Base-by-base conservation (phyloP, 2,888 invertebrate genomes). In the Netelia inedita region DNA sequence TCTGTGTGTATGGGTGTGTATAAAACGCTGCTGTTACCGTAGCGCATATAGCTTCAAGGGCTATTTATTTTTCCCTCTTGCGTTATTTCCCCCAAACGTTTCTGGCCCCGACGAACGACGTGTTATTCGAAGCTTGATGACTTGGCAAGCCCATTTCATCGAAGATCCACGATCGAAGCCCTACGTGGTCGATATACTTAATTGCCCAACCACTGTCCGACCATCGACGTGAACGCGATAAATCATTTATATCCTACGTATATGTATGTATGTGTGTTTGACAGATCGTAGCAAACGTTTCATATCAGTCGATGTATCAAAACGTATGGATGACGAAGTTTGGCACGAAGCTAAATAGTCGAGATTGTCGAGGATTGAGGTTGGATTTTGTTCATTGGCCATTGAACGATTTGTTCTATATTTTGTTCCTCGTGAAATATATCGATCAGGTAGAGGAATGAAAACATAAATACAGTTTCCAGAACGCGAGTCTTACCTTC, bases 51-150 rank as follows among this genome's bases (percentile, higher is more conserved):
- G 19, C 71, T 68, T 35, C 19, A 79, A 71, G 59, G 68, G 82
- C 79, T 79, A 85, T 82, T 85, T 82, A 79, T 85, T 85, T 85
- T 66, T 65, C 79, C 75, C 79, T 72, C 71, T 76, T 68, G 76
- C 79, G 50, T 76, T 82, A 82, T 85, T 79, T 68, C 82, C 79
- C 81, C 65, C 16, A 59, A 85, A 72, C 75, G 75, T 82, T 85
- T 53, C 73, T 74, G 50, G 61, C 57, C 19, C 72, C 79, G 46
- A 23, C 50, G 35, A 75, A 82, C 74, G 78, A 82, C 82, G 65
- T 79, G 82, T 79, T 82, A 79, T 85, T 82, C 79, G 50, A 82
- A 14, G 79, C 82, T 61, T 71, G 85, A 82, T 85, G 79, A 85
- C 75, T 81, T 82, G 85, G 85, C 82, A 79, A 85, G 79, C 82